Percentiles rank a stretch among this genome's conserved stretches.
phyloP scores from a whole-genome alignment of 2,797 vertebrate species.

The Cyprinella venusta region DNA sequence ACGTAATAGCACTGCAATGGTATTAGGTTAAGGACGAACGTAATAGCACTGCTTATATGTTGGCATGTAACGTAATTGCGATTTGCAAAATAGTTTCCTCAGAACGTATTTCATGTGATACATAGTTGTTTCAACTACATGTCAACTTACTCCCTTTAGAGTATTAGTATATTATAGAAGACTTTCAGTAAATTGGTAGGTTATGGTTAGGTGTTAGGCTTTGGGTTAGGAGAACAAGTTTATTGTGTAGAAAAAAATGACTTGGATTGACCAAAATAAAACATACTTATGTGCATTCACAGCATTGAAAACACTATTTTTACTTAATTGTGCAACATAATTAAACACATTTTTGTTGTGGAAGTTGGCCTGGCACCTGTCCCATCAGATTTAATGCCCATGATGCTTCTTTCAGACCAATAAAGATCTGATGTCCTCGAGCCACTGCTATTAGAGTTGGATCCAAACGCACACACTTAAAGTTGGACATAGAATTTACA shows the following conservation, averaged over 20 bases:
- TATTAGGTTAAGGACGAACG: no score
- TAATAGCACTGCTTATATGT: no score
- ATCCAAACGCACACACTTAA: conserved; percentile 45
- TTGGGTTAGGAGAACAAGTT: no score
- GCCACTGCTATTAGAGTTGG: conserved; percentile 5
- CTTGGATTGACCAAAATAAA: background rate
- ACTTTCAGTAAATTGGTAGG: no score
- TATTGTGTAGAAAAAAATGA: background rate
- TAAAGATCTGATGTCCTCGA: background rate
- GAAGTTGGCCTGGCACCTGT: background rate
- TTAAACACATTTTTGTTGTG: background rate
- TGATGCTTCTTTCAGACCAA: conserved; percentile 14
- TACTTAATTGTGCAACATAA: background rate
- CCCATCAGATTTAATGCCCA: conserved; percentile 12
- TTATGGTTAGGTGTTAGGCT: no score
- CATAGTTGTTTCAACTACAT: no score
- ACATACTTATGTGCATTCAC: background rate
- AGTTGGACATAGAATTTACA: conserved; percentile 30
- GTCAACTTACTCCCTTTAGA: no score
- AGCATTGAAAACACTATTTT: background rate
- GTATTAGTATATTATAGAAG: no score
- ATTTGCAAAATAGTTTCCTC: no score
- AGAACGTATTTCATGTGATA: no score
- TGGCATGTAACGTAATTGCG: no score
- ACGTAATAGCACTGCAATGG: no score